phyloP scores from a whole-genome alignment of 2,113 vertebrate genomes.

The Cephalopholis sonnerati region DNA sequence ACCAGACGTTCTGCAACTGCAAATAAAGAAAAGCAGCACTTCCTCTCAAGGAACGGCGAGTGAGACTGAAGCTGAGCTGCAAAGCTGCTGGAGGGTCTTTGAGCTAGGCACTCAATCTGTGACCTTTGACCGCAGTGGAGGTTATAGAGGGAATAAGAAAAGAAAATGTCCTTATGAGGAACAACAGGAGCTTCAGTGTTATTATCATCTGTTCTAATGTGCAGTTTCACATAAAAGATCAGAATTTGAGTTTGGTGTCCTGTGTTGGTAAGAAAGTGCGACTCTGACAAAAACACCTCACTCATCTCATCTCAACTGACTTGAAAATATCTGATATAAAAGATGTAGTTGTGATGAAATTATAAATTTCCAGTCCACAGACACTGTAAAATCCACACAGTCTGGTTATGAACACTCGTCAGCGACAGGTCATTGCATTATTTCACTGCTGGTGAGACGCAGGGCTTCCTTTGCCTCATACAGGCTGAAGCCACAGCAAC shows the following conservation, averaged over 20 bases:
- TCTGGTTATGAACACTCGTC: neutral
- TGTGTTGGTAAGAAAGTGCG: neutral
- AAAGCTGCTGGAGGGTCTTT: neutral
- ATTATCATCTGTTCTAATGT: neutral
- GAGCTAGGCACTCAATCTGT: neutral
- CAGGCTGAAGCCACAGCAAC: neutral
- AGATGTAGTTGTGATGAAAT: neutral
- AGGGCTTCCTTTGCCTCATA: neutral
- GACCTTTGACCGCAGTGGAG: neutral
- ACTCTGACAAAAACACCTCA: neutral
- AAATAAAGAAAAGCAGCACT: conserved; percentile 3
- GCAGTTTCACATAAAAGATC: neutral
- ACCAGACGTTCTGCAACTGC: conserved; percentile 12
- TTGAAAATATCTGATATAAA: neutral
- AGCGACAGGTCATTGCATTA: conserved; percentile 1
- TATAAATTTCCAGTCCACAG: neutral
- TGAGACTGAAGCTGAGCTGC: neutral
- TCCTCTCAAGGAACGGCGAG: neutral
- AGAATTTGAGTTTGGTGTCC: neutral
- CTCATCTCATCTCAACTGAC: neutral
- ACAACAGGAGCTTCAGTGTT: neutral
- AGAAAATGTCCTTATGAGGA: neutral
- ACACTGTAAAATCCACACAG: neutral
- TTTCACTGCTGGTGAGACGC: neutral
- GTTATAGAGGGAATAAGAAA: neutral